These are phyloP conservation scores for Threskiornis aethiopicus DNA, from an alignment of 2,797 vertebrate species.

Conservation along the genomic window DNA sequence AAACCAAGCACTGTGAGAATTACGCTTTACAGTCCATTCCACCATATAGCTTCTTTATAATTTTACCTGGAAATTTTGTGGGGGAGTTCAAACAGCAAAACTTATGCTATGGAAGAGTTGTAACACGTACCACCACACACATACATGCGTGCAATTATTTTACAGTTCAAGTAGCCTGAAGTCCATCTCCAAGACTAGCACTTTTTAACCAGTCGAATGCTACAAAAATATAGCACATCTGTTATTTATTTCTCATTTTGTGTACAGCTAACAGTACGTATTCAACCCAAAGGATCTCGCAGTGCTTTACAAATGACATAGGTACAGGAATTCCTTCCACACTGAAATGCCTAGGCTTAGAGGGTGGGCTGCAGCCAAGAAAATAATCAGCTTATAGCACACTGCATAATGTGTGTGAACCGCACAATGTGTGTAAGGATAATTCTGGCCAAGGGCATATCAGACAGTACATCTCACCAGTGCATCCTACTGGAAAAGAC, in stretches of 20 bases:
- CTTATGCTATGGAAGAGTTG: neutral
- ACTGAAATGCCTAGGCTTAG: neutral
- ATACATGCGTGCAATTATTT: fast-evolving
- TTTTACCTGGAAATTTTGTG: neutral
- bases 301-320: neutral
- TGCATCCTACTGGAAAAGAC: neutral
- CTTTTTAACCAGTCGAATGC: neutral
- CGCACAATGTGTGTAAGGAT: neutral
- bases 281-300: neutral
- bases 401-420: neutral
- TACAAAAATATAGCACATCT: neutral
- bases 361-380: slow-evolving; percentile 12
- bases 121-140: neutral
- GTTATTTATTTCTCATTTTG: neutral
- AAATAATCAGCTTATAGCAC: slow-evolving; percentile 33
- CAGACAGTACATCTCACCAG: neutral
- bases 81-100: neutral
- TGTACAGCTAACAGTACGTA: neutral
- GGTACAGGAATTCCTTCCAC: slow-evolving; percentile 18
- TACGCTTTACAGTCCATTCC: neutral
- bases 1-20: neutral
- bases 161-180: neutral
- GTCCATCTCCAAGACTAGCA: neutral
- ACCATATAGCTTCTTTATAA: neutral
- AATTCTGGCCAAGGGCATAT: slow-evolving; percentile 24